A percentile compares a stretch with the other conserved stretches of the same genome.
phyloP scores from a whole-genome alignment of 2,888 invertebrate species.

The Saturnia pavonia region DNA sequence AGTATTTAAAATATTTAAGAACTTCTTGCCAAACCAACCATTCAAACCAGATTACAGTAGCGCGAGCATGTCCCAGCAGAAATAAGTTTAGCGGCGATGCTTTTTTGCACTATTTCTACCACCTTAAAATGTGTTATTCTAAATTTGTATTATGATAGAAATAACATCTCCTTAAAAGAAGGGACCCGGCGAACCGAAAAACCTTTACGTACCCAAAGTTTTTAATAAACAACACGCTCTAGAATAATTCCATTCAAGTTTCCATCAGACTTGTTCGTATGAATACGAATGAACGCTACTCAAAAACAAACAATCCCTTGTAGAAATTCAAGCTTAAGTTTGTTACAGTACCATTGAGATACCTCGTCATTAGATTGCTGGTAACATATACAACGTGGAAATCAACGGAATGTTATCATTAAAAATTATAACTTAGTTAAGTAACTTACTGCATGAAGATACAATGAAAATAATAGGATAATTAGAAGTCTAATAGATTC shows the following conservation, averaged over 20 bases:
- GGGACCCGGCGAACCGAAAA: conserved; percentile 34
- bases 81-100: neutral
- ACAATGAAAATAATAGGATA: neutral
- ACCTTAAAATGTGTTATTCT: neutral
- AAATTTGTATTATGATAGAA: neutral
- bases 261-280: conserved; percentile 34
- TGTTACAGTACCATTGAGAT: conserved; percentile 1
- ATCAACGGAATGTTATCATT: neutral
- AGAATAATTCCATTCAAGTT: conserved; percentile 41
- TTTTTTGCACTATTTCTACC: neutral
- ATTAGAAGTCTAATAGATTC: neutral
- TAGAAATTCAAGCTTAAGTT: neutral
- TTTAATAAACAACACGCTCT: conserved; percentile 35
- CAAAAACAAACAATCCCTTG: conserved; percentile 11
- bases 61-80: neutral
- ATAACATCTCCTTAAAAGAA: conserved; percentile 22
- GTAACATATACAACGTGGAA: neutral
- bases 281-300: conserved; percentile 14
- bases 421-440: neutral
- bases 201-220: conserved; percentile 31
- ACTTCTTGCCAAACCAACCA: neutral
- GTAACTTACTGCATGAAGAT: neutral
- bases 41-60: neutral
- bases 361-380: neutral
- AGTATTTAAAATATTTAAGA: neutral